Percentiles rank a stretch among this genome's conserved stretches.
Evolutionary conservation across 2,113 vertebrate species (phyloP).

Genomic region (Camelus dromedarius): DNA sequence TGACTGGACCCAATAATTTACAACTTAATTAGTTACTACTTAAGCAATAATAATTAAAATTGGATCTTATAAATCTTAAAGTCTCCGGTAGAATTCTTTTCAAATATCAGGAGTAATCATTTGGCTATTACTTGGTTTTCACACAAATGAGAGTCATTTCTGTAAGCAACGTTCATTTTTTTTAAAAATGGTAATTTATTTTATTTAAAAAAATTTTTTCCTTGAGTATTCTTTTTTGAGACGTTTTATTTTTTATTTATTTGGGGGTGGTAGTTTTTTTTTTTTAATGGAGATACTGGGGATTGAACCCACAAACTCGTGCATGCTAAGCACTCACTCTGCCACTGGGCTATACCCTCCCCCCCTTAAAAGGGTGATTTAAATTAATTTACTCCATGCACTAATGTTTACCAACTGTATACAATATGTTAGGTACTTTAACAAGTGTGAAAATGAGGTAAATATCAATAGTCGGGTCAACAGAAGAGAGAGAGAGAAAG

Average conservation of each 20-base stretch:
- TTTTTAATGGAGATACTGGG: no score
- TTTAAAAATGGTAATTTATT: background rate
- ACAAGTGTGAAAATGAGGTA: slow-evolving; percentile 10
- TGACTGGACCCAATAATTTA: background rate
- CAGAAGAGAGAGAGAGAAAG: background rate
- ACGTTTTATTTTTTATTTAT: no score
- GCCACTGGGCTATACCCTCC: no score
- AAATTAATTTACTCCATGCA: slow-evolving; percentile 25
- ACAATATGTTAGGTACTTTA: background rate
- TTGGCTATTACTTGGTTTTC: background rate
- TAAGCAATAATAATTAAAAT: slow-evolving; percentile 52
- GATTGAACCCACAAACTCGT: no score
- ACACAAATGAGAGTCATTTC: background rate
- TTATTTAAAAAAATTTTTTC: no score
- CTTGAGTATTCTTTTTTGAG: no score
- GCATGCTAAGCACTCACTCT: no score
- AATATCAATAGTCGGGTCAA: background rate
- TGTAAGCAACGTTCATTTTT: slow-evolving; percentile 21
- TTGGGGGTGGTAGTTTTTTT: no score
- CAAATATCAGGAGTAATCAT: slow-evolving; percentile 31
- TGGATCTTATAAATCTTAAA: background rate
- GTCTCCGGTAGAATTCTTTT: slow-evolving; percentile 37
- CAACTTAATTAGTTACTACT: background rate
- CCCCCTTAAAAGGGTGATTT: background rate
- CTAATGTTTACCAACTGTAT: background rate